Conservation (phyloP, 2,888 invertebrate genomes). For the Argyra leucocephala region DNA sequence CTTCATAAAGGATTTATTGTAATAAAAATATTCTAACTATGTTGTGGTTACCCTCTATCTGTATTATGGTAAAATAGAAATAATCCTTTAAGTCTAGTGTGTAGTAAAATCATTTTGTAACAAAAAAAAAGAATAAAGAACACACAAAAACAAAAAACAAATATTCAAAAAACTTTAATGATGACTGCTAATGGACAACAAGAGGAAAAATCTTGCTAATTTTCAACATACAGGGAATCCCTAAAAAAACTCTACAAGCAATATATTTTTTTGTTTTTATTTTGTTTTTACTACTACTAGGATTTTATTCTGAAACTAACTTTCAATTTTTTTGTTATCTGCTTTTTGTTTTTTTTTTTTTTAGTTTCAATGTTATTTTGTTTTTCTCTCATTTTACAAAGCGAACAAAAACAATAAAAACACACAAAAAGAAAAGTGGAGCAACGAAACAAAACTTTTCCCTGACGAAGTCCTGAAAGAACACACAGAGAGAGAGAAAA, state of each 20-base stretch:
- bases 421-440: background rate
- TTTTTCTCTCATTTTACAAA: too few relatives aligned
- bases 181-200: background rate
- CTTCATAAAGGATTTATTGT: background rate
- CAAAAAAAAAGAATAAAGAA: background rate
- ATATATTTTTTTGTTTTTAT: too few relatives aligned
- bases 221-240: background rate
- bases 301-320: too few relatives aligned
- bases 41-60: background rate
- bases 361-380: too few relatives aligned
- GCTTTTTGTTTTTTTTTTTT: too few relatives aligned
- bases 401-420: too few relatives aligned
- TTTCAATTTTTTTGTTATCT: too few relatives aligned
- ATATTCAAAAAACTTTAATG: background rate
- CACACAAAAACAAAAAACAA: background rate
- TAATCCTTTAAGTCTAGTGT: background rate
- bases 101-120: background rate
- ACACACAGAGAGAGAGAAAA: background rate
- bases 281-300: too few relatives aligned
- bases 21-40: constrained; percentile 1
- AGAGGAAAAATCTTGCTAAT: background rate
- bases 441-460: background rate
- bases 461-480: background rate
- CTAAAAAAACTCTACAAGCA: background rate
- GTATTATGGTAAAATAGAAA: background rate